Percentiles rank a stretch among this genome's conserved stretches.
These are phyloP conservation scores for Zygothrica quintamaculata DNA, from an alignment of 2,888 invertebrate species.

Conservation along the genomic window DNA sequence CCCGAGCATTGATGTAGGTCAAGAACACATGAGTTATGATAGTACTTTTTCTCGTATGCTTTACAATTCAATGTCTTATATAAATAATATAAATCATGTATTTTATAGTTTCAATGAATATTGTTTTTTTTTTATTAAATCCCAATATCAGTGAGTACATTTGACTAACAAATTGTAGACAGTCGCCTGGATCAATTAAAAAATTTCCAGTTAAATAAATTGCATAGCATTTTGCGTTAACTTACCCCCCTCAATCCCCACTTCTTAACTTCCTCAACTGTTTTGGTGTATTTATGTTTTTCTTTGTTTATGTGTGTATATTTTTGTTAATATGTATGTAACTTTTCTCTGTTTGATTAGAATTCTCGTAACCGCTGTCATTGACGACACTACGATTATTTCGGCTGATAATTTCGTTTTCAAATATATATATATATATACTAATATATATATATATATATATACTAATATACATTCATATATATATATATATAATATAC, in stretches of 20 bases:
- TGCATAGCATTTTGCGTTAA: conserved; percentile 36
- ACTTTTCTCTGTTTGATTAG: conserved; percentile 64
- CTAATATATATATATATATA: conserved; percentile 3
- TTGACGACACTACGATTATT: conserved; percentile 68
- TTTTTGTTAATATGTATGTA: conserved; percentile 24
- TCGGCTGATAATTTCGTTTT: conserved; percentile 63
- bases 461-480: conserved; percentile 36
- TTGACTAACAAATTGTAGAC: conserved; percentile 67
- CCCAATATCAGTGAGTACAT: conserved; percentile 77
- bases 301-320: neutral
- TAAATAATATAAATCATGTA: neutral
- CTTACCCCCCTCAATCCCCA: too few relatives aligned
- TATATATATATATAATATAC: conserved; percentile 31
- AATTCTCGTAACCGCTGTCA: conserved; percentile 53
- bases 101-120: conserved; percentile 55
- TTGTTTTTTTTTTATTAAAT: conserved; percentile 71
- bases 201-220: conserved; percentile 53
- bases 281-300: conserved; percentile 20
- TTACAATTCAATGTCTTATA: neutral
- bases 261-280: conserved; percentile 29
- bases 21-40: neutral
- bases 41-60: too few relatives aligned
- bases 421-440: conserved; percentile 25
- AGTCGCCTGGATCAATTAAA: conserved; percentile 59
- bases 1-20: neutral